Base-by-base conservation (phyloP, 2,888 invertebrate species). In the Bombyx huttoni region DNA sequence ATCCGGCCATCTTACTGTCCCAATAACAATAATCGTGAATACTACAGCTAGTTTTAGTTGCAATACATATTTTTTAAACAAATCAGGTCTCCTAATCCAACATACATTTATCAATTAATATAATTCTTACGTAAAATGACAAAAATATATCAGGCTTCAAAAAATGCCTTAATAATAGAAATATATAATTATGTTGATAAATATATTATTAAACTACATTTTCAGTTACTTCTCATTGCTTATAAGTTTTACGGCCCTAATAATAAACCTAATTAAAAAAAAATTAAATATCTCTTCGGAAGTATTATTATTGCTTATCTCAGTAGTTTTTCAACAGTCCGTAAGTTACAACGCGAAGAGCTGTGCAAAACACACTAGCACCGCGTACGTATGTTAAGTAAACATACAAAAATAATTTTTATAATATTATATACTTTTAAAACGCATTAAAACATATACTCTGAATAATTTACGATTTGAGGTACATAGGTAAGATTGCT, bases 41-140 rank as follows among this genome's bases (percentile, higher is more conserved):
- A 10, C 40, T 40, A 40, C 40, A 12, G 40, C 40, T 40, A 46
- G 54, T 58, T 48, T 50, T 53, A 57, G 54, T 52, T 54, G 53
- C 54, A 48, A 59, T 57, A 55, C 49, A 46, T 40, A 40, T 6
- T 10, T 40, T 10, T 40, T 40, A 40, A 40, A 12, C 40, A 40
- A 40, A 8, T 40, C 40, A 40, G 40, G 12, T 8, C 40, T 40
- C 12, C 40, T 40, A 40, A 8, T 40, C 12, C 40, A 40, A 8
- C 40, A 12, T 40, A 40, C 40, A 40, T 40, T 24, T 40, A 40
- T 40, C 7, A 40, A 40, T 40, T 10, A 40, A 10, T 40, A 40
- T 40, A 40, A 40, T 40, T 40, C 8, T 40, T 40, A 40, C 40
- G 12, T 40, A 40, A 40, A 40, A 40, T 40, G 40, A 40, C 40